Base-by-base conservation (phyloP, 2,113 vertebrate species). In the Gallinago jamesoni region DNA sequence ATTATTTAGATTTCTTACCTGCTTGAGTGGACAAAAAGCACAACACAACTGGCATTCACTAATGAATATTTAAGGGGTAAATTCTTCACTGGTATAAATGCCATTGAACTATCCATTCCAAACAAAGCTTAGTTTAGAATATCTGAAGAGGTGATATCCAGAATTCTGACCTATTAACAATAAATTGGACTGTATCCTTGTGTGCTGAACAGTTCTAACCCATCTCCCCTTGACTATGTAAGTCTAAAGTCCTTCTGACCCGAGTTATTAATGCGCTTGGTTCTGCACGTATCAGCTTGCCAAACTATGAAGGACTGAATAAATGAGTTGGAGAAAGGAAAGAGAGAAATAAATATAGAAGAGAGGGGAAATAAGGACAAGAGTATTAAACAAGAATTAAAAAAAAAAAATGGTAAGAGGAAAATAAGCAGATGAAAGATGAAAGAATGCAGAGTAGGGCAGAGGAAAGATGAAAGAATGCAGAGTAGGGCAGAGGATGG, bases 1-100 rank as follows among this genome's bases (percentile, higher is more conserved):
- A 83, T 95, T 96, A 93, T 93, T 85, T 93, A 94, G 74, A 94
- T 95, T 93, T 95, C 79, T 93, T 74, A 53, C 6, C 81, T 95
- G 39, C n/a, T 87, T 45, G 24, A 78, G 45, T 68, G 69, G 37
- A 87, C 84, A 89, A 91, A 95, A 95, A 97, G 69, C 70, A 88
- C 47, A 95, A 55, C 52, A 52, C 84, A 89, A 89, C 27, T 70
- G 45, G 1, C 2, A 17, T 63, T 79, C 27, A 52, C 14, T 43
- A 30, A 85, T 79, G 53, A 39, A 23, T 48, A 45, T 41, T 68
- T 7, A 47, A 62, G 31, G 14, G 5, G 4, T 22, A 63, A 43
- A 50, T 53, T 66, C 21, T 60, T 33, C 35, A 11, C 31, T 48
- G 18, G 4, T 68, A 14, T 56, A 85, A 76, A 47, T 66, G 25